phyloP scores from a whole-genome alignment of 2,113 vertebrate genomes.

The Hemichromis elongatus region DNA sequence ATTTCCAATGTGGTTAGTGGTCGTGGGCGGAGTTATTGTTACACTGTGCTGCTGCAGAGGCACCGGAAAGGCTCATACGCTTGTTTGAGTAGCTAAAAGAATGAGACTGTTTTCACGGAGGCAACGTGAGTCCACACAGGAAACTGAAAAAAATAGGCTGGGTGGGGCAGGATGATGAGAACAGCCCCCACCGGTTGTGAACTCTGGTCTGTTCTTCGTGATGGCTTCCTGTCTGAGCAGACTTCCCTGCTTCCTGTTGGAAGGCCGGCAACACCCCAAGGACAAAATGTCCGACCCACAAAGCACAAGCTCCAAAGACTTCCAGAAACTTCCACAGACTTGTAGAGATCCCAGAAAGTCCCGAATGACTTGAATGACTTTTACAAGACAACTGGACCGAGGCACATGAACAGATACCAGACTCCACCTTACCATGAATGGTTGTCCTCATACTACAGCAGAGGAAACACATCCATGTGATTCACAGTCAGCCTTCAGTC shows the following conservation, averaged over 20 bases:
- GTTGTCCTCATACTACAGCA: neutral
- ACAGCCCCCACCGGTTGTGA: neutral
- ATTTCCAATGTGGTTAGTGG: neutral
- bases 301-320: rapidly evolving
- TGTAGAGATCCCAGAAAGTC: neutral
- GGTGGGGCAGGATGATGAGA: neutral
- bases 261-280: neutral
- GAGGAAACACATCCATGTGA: neutral
- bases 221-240: constrained; percentile 23
- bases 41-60: neutral
- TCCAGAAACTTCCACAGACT: neutral
- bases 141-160: neutral
- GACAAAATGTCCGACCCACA: neutral
- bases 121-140: neutral
- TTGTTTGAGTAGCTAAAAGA: constrained; percentile 28
- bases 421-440: neutral
- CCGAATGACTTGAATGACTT: neutral
- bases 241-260: neutral
- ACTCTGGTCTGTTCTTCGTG: neutral
- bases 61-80: neutral
- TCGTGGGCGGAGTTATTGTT: neutral
- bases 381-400: neutral
- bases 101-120: neutral
- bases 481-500: neutral
- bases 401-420: neutral